Evolutionary conservation across 1,140 invertebrate species (phyloP).

Genomic region (Brachionus manjavacas): DNA sequence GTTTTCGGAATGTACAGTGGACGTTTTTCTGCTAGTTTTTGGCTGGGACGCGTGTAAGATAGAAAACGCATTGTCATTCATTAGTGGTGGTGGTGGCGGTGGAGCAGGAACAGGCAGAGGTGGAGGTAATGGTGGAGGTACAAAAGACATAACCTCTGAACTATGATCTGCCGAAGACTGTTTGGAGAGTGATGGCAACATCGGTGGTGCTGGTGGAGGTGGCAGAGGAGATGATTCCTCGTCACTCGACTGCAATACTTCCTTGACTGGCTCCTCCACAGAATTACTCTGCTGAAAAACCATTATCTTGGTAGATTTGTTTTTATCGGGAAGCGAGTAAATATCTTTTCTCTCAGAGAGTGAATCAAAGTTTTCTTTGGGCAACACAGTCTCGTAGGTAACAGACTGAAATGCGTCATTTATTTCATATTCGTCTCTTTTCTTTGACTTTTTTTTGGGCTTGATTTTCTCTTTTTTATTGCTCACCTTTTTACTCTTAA

Average conservation of each 20-base stretch:
- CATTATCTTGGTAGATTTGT: background rate
- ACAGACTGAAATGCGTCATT: constrained; percentile 1
- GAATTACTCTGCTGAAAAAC: background rate
- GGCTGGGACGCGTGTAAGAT: background rate
- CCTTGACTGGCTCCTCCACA: background rate
- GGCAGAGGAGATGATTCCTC: background rate
- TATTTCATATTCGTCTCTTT: background rate
- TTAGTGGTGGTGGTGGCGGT: background rate
- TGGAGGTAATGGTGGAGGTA: background rate
- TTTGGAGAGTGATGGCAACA: background rate
- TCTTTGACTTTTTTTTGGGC: background rate
- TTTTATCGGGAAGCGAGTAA: background rate
- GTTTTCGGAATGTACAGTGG: background rate
- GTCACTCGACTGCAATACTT: background rate
- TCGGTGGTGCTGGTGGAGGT: background rate
- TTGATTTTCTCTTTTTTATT: constrained; percentile 9
- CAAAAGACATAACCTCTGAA: background rate
- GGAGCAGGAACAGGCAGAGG: background rate
- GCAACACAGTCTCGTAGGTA: background rate
- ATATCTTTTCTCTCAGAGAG: background rate
- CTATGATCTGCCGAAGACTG: background rate
- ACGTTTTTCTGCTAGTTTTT: background rate
- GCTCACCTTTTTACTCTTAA: background rate
- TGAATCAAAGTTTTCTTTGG: background rate
- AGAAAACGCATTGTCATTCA: background rate